Evolutionary conservation across 2,113 vertebrate species (phyloP).

Genomic region (Pygoscelis antarcticus): DNA sequence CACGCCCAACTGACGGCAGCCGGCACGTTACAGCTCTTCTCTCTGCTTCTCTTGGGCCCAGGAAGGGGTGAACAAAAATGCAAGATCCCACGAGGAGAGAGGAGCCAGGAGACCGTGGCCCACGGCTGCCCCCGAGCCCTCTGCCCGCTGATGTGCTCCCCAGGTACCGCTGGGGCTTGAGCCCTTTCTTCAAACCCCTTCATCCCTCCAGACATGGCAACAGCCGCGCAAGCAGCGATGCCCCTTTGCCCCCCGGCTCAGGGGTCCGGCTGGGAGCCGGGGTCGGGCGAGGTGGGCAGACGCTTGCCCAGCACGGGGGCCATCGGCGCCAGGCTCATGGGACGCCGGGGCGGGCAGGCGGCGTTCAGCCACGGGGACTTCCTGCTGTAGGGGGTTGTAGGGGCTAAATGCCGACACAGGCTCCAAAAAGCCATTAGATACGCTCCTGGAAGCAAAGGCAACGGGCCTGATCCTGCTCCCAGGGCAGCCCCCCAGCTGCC

Average conservation of each 20-base stretch:
- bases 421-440: not conserved
- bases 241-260: fast-evolving
- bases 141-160: not conserved
- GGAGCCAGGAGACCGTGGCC: not conserved
- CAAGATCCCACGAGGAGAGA: not conserved
- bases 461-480: not conserved
- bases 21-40: not conserved
- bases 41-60: not conserved
- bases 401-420: not conserved
- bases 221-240: fast-evolving
- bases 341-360: fast-evolving
- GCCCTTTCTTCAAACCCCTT: not conserved
- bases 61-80: not conserved
- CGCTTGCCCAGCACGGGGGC: fast-evolving
- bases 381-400: not conserved
- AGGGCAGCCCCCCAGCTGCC: fast-evolving
- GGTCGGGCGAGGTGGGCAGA: fast-evolving
- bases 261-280: fast-evolving
- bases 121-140: not conserved
- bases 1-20: fast-evolving
- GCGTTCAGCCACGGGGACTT: fast-evolving
- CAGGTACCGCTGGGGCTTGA: not conserved
- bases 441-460: not conserved
- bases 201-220: fast-evolving
- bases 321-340: fast-evolving